Evolutionary conservation across 2,113 vertebrate genomes (phyloP), one percentile per base, ranked within the genome.

Genomic region (Tichodroma muraria): DNA sequence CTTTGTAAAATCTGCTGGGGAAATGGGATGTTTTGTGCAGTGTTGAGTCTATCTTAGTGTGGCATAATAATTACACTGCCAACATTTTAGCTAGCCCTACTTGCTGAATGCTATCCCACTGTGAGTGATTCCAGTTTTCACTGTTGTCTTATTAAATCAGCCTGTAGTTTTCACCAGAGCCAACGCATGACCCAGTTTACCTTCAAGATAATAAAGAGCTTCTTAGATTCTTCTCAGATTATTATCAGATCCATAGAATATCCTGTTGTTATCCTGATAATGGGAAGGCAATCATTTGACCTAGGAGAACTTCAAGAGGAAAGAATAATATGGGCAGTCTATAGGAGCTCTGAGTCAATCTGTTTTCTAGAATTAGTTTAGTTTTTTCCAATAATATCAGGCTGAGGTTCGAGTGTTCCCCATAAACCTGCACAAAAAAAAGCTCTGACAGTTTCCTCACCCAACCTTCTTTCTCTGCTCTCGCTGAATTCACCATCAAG

Each of bases 51-150:
- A 1, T 71, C 64, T 86, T 83, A 93, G 83, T 17, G 2, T 27
- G 3, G 76, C n/a, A 24, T 72, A 64, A 85, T 88, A 93, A 93
- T 93, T 89, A 89, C 13, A 30, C 57, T 79, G 80, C 77, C 69
- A 92, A 28, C 37, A 15, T 76, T 86, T 89, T 49, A 76, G 69
- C 77, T 71, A 84, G 65, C 86, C 60, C 23, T 81, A 37, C 1
- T 0, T 75, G 80, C 83, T 80, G 79, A 65, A 77, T 28, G 80
- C 81, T 49, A 18, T 57, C 73, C 92, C 63, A 59, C 90, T 88
- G 71, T 37, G 92, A 75, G 53, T 83, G 94, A 96, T 93, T 95
- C 88, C 71, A 30, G 88, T 96, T 90, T 93, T 59, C 76, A 31
- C 86, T 91, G 59, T 73, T 88, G 64, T 52, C 69, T n/a, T 89